phyloP scores from a whole-genome alignment of 2,888 invertebrate species.

The Parochlus steinenii region DNA sequence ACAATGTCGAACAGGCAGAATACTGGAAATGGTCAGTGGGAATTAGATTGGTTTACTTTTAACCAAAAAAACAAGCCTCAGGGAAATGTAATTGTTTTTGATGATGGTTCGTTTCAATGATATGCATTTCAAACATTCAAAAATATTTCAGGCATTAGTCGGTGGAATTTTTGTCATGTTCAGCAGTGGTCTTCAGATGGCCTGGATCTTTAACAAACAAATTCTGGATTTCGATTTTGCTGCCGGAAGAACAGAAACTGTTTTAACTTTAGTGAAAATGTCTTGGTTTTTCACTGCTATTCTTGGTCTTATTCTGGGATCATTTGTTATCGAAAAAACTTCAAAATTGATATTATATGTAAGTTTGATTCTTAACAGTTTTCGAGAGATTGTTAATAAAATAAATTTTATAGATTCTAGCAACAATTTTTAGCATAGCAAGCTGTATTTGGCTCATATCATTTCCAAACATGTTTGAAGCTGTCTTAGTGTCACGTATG shows the following conservation, averaged over 20 bases:
- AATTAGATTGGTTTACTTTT: slow-evolving; percentile 11
- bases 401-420: slow-evolving; percentile 8
- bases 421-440: slow-evolving; percentile 1
- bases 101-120: neutral
- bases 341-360: slow-evolving; percentile 13
- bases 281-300: slow-evolving; percentile 12
- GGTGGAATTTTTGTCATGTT: slow-evolving; percentile 9
- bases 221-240: slow-evolving; percentile 2
- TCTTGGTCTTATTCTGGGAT: slow-evolving; percentile 10
- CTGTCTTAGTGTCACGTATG: slow-evolving; percentile 8
- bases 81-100: slow-evolving; percentile 8
- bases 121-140: neutral
- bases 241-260: slow-evolving; percentile 5
- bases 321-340: neutral
- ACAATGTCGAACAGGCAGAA: too few relatives aligned
- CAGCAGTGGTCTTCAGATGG: slow-evolving; percentile 11
- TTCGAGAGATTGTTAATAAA: neutral
- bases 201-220: slow-evolving; percentile 12
- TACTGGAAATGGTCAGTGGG: too few relatives aligned
- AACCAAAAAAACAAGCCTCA: slow-evolving; percentile 13
- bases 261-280: slow-evolving; percentile 8
- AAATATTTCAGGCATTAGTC: neutral
- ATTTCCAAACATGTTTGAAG: slow-evolving; percentile 3
- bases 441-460: slow-evolving; percentile 6
- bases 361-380: neutral